These are phyloP conservation scores for Sprattus sprattus DNA, from an alignment of 2,113 vertebrate species.

Conservation along the genomic window DNA sequence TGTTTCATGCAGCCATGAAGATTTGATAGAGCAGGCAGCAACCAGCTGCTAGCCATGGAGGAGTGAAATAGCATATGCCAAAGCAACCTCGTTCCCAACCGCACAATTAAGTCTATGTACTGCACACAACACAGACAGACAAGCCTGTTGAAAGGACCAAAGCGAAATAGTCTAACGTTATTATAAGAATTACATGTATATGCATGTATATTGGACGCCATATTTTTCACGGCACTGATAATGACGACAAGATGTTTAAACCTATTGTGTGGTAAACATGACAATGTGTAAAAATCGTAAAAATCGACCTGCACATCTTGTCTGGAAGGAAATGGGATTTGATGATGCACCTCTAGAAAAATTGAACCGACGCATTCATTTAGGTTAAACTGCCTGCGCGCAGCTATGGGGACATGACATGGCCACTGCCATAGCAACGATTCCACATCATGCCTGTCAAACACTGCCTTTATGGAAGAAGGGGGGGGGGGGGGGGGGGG, in stretches of 20 bases:
- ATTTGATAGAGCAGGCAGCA: conserved; percentile 16
- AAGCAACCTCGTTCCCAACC: background rate
- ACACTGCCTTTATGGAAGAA: conserved; percentile 29
- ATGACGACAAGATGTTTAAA: background rate
- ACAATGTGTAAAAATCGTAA: background rate
- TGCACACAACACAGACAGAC: background rate
- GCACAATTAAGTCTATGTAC: too few species aligned
- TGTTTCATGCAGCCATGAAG: conserved; percentile 13
- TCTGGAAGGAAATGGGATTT: background rate
- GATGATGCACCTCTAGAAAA: background rate
- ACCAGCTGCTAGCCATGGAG: background rate
- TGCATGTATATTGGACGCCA: too few species aligned
- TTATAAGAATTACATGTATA: background rate
- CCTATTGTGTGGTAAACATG: background rate
- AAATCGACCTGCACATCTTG: background rate
- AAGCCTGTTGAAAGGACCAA: background rate
- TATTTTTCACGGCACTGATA: background rate
- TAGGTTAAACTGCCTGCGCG: conserved; percentile 17
- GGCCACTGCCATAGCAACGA: conserved; percentile 67
- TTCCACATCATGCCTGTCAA: conserved; percentile 45
- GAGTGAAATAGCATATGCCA: background rate
- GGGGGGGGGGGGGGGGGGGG: conserved; percentile 21
- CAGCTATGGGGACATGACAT: conserved; percentile 55
- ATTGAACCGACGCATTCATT: background rate
- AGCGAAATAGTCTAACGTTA: background rate